Evolutionary conservation across 1,140 invertebrate species (phyloP).

Genomic region (Atta texana): DNA sequence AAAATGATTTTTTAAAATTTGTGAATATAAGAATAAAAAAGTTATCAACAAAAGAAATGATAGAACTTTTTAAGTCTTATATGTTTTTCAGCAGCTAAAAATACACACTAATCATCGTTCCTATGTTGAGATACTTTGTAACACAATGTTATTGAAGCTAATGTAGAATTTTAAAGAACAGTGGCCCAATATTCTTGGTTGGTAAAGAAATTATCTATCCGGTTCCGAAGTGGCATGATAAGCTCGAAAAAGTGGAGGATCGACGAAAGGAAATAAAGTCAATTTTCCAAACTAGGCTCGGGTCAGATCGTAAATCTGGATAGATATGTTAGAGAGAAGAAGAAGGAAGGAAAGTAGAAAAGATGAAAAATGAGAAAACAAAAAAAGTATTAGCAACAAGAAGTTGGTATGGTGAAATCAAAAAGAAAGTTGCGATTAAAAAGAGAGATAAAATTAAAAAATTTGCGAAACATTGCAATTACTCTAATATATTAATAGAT

Average conservation of each 20-base stretch:
- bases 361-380: slow-evolving; percentile 45
- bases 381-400: background rate
- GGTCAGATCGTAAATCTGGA: slow-evolving; percentile 3
- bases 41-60: too few species aligned
- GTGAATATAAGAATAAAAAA: too few species aligned
- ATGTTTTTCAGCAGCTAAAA: too few species aligned
- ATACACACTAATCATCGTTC: too few species aligned
- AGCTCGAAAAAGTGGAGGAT: slow-evolving; percentile 56
- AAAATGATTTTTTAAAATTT: too few species aligned
- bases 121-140: too few species aligned
- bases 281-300: slow-evolving; percentile 52
- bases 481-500: too few species aligned
- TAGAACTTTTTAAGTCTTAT: too few species aligned
- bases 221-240: slow-evolving; percentile 66
- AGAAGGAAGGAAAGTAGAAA: slow-evolving; percentile 2
- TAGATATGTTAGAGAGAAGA: slow-evolving; percentile 32
- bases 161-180: slow-evolving; percentile 55
- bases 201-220: slow-evolving; percentile 62
- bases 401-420: background rate
- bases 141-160: too few species aligned
- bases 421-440: background rate
- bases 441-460: background rate
- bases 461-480: too few species aligned
- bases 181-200: slow-evolving; percentile 55
- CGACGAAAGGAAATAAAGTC: slow-evolving; percentile 72